A percentile compares a stretch with the other conserved stretches of the same genome.
Evolutionary conservation across 2,113 vertebrate species (phyloP).

Genomic region (Silurus meridionalis): DNA sequence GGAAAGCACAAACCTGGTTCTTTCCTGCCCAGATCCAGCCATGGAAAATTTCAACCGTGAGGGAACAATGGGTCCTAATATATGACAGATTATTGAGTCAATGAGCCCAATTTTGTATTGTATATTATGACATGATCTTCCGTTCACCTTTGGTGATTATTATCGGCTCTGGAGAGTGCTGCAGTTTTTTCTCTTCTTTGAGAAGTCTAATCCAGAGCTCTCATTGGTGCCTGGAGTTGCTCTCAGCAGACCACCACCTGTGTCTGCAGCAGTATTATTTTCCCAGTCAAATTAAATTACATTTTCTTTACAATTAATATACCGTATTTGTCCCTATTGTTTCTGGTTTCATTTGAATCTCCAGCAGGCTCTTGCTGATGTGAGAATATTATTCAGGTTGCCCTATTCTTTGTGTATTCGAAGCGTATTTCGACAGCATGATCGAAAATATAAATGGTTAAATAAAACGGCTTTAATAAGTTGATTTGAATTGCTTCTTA

Average conservation of each 20-base stretch:
- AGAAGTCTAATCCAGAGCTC: constrained; percentile 1
- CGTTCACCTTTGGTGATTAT: neutral
- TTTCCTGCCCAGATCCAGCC: neutral
- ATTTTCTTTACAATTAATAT: neutral
- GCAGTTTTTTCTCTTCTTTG: constrained; percentile 4
- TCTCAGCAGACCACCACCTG: neutral
- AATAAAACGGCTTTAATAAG: neutral
- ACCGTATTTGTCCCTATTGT: neutral
- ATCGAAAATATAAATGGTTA: neutral
- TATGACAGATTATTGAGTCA: constrained; percentile 6
- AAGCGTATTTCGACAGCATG: neutral
- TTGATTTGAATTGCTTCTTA: neutral
- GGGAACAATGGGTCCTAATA: constrained; percentile 18
- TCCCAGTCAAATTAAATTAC: neutral
- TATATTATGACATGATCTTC: constrained; percentile 12
- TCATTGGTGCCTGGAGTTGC: constrained; percentile 12
- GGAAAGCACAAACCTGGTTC: constrained; percentile 14
- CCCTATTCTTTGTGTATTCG: neutral
- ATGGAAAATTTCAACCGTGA: constrained; percentile 6
- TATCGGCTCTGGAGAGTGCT: neutral
- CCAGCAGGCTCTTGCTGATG: neutral
- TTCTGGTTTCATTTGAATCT: neutral
- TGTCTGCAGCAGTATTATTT: neutral
- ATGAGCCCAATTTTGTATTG: constrained; percentile 29
- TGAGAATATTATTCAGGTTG: neutral